Percentiles rank a stretch among this genome's conserved stretches.
These are phyloP conservation scores for Lophius piscatorius DNA, from an alignment of 2,113 vertebrate species.

Conservation along the genomic window DNA sequence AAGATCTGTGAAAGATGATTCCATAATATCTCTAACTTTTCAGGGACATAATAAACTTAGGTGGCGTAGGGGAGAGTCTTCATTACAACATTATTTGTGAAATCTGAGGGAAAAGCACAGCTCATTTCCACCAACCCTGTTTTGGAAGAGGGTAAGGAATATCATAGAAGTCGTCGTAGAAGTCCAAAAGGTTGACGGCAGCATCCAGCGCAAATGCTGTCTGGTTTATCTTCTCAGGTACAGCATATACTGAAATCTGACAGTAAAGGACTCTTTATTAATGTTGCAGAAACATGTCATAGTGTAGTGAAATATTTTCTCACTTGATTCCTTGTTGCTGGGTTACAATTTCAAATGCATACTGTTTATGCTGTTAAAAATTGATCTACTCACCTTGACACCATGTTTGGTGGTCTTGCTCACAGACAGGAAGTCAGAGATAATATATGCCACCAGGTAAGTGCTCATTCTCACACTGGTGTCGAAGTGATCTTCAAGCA, in stretches of 20 bases:
- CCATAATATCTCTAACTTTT: no score
- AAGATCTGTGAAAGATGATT: no score
- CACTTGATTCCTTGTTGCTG: no score
- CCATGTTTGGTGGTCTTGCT: slow-evolving; percentile 85
- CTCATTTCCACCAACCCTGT: slow-evolving; percentile 53
- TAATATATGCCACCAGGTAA: slow-evolving; percentile 91
- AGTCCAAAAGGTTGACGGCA: slow-evolving; percentile 89
- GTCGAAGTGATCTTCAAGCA: slow-evolving; percentile 90
- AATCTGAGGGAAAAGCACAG: neutral
- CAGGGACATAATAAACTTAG: no score
- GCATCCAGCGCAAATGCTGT: slow-evolving; percentile 85
- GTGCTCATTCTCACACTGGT: slow-evolving; percentile 92
- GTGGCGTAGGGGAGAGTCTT: no score
- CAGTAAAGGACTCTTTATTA: neutral
- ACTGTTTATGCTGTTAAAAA: no score
- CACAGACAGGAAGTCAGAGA: slow-evolving; percentile 90
- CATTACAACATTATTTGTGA: no score
- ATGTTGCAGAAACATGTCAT: neutral
- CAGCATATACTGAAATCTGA: slow-evolving; percentile 88
- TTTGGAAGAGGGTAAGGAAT: slow-evolving; percentile 93
- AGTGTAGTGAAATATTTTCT: neutral
- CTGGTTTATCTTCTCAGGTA: slow-evolving; percentile 88
- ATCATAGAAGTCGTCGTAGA: slow-evolving; percentile 90
- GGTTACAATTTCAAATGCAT: neutral
- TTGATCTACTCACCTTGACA: slow-evolving; percentile 81